Conservation (phyloP, 2,888 invertebrate species). For the Xestia ashworthii region DNA sequence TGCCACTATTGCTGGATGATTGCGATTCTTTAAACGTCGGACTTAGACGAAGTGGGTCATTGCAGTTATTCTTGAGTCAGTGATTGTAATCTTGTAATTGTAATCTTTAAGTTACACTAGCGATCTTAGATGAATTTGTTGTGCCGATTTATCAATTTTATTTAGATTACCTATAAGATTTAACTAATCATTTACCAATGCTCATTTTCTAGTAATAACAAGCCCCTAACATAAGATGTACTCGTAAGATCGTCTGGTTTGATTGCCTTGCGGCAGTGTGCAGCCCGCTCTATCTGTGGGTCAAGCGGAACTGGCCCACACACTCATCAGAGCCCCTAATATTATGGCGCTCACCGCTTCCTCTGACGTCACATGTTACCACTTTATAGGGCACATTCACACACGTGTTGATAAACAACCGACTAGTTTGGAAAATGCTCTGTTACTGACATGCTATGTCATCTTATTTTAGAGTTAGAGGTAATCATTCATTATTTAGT, state of each 20-base stretch:
- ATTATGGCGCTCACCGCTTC: conserved; percentile 68
- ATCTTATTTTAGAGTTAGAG: conserved; percentile 17
- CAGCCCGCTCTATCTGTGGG: conserved; percentile 37
- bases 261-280: conserved; percentile 37
- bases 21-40: conserved; percentile 3
- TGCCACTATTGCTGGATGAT: conserved; percentile 48
- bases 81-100: conserved; percentile 15
- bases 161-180: neutral
- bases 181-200: neutral
- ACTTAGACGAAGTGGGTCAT: conserved; percentile 19
- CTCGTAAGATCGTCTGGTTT: neutral
- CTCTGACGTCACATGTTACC: conserved; percentile 60
- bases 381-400: conserved; percentile 51
- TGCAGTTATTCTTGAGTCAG: conserved; percentile 17
- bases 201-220: neutral
- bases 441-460: conserved; percentile 38
- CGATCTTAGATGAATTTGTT: neutral
- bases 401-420: conserved; percentile 36
- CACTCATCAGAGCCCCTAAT: conserved; percentile 65
- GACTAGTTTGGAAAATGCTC: conserved; percentile 44
- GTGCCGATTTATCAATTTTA: neutral
- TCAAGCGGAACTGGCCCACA: conserved; percentile 75
- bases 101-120: neutral
- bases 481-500: conserved; percentile 21
- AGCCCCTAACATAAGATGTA: neutral